Evolutionary conservation across 2,888 invertebrate species (phyloP), one percentile per base, ranked within the genome.

Genomic region (Metopia argyrocephala): DNA sequence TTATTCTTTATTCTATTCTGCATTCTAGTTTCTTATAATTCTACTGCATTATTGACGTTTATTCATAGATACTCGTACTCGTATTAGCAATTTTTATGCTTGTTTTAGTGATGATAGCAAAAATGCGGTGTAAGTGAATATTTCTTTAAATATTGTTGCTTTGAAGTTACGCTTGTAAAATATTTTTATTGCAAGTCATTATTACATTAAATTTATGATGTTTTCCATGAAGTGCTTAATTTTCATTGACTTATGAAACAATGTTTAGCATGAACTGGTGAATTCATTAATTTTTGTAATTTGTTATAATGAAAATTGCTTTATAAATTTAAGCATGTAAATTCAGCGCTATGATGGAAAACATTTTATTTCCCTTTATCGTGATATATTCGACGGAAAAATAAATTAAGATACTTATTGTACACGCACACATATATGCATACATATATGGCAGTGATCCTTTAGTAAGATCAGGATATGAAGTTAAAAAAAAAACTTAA

Each of bases 131-230:
- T 15, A 38, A 38, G 38, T 7, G 59, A 25, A 59, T 62, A 61
- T 21, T 38, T 38, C n/a, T 69, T 50, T 59, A 48, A 69, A 59
- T n/a, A 9, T 59, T 38, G 66, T 20, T 78, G 71, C 82, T 83
- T 83, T 83, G 83, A 83, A 83, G 83, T 81, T 79, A 78, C 65
- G 82, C 75, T 62, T 50, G 66, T 65, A 38, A 48, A 54, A 45
- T 54, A 45, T 64, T 64, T 64, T 64, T 73, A 73, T 73, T 73
- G 54, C 48, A 56, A 73, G 48, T 38, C 64, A 46, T 74, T 59
- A 38, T 45, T 46, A 28, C n/a, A n/a, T 74, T 5, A 71, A 62
- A 71, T 62, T 71, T 66, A 65, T 59, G 66, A 57, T 66, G 57
- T 57, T 74, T 66, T 74, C 74, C 74, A 62, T 71, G 71, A 71